These are phyloP conservation scores for Nomada fucata DNA, from an alignment of 2,888 invertebrate species.

Conservation along the genomic window DNA sequence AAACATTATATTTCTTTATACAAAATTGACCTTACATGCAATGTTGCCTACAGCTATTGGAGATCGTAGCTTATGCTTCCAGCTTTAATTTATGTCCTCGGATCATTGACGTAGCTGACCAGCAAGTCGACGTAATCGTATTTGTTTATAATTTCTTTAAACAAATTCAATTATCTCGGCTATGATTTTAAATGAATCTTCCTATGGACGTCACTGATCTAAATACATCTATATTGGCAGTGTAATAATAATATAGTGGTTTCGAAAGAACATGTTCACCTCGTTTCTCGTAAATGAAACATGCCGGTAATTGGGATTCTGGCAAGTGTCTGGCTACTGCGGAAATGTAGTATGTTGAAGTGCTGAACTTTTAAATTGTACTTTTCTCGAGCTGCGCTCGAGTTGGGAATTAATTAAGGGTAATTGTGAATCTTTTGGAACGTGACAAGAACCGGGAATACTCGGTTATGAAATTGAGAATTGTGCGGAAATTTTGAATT, in stretches of 20 bases:
- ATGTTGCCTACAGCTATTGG: too few species aligned
- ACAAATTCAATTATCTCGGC: too few species aligned
- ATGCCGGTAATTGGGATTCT: not conserved
- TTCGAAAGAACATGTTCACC: not conserved
- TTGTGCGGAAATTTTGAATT: not conserved
- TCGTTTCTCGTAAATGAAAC: not conserved
- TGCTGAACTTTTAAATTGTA: not conserved
- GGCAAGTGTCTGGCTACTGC: not conserved
- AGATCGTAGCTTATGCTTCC: too few species aligned
- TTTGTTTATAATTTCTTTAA: too few species aligned
- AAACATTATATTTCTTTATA: too few species aligned
- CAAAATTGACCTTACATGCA: too few species aligned
- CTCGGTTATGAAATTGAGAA: not conserved
- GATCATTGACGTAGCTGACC: too few species aligned
- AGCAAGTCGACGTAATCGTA: too few species aligned
- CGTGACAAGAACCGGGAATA: not conserved
- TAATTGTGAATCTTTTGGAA: slow-evolving; percentile 3
- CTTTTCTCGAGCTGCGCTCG: not conserved
- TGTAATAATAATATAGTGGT: not conserved
- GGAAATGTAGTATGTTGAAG: not conserved
- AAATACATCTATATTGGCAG: not conserved
- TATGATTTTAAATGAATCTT: too few species aligned
- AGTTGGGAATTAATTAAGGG: not conserved
- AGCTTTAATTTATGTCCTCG: too few species aligned
- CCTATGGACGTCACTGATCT: too few species aligned